A percentile compares a stretch with the other conserved stretches of the same genome.
Conservation (phyloP, 2,888 invertebrate species). For the Lingula anatina region DNA sequence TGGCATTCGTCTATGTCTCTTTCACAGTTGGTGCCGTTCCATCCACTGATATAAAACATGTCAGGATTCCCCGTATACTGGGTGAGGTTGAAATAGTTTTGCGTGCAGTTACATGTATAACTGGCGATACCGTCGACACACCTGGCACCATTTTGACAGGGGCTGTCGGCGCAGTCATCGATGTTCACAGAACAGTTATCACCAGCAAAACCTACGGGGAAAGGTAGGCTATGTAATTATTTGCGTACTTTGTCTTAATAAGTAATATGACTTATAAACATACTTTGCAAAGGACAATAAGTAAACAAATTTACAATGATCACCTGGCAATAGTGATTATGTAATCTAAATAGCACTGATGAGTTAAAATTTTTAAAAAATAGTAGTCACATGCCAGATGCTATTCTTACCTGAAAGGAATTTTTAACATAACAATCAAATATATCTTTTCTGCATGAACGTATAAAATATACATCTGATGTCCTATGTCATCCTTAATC, state of each 20-base stretch:
- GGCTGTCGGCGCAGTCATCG: conserved; percentile 20
- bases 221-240: no score
- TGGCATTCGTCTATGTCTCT: conserved; percentile 25
- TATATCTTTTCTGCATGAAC: no score
- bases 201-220: conserved; percentile 3
- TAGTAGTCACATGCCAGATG: no score
- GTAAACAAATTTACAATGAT: neutral
- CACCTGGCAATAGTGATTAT: neutral
- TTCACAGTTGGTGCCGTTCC: conserved; percentile 33
- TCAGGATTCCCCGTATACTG: conserved; percentile 45
- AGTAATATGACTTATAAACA: no score
- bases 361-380: neutral
- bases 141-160: conserved; percentile 19
- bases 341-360: no score
- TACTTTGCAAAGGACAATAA: neutral
- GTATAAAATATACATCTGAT: no score
- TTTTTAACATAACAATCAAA: no score
- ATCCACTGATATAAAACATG: conserved; percentile 51
- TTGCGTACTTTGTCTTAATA: no score
- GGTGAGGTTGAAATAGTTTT: neutral
- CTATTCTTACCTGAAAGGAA: no score
- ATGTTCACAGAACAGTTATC: conserved; percentile 9
- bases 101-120: neutral
- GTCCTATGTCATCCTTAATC: no score
- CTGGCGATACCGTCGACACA: conserved; percentile 14